Evolutionary conservation across 2,113 vertebrate species (phyloP).

Genomic region (Platanista minor): DNA sequence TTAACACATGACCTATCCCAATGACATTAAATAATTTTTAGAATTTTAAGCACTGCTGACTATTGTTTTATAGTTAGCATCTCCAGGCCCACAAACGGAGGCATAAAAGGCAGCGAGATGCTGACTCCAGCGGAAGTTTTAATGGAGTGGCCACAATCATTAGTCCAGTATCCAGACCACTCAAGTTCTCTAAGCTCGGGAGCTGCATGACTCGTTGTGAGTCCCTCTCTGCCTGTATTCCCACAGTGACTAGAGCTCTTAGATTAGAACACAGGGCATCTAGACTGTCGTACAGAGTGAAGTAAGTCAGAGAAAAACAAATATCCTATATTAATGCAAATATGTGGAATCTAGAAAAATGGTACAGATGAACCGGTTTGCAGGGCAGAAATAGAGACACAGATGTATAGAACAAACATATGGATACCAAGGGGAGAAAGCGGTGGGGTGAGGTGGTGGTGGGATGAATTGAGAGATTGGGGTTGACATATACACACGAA

Average conservation of each 20-base stretch:
- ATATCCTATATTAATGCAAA: too few species aligned
- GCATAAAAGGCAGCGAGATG: background rate
- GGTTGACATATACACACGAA: too few species aligned
- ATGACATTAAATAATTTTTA: background rate
- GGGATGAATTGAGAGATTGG: too few species aligned
- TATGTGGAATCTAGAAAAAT: too few species aligned
- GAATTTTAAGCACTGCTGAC: background rate
- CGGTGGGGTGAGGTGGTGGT: too few species aligned
- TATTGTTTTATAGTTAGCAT: background rate
- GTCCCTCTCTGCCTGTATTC: background rate
- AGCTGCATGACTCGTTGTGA: background rate
- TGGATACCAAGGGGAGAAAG: too few species aligned
- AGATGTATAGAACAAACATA: too few species aligned
- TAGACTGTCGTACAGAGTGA: too few species aligned
- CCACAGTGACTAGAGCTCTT: accelerated
- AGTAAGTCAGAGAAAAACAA: too few species aligned
- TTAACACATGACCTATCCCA: background rate
- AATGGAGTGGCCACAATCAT: background rate
- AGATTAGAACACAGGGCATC: background rate
- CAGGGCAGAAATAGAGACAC: too few species aligned
- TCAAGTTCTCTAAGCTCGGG: background rate
- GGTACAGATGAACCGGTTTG: too few species aligned
- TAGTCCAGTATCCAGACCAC: background rate
- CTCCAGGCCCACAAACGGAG: background rate
- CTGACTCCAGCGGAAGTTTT: background rate